These are phyloP conservation scores for Peromyscus leucopus DNA, from an alignment of 2,113 vertebrate genomes.

Conservation along the genomic window DNA sequence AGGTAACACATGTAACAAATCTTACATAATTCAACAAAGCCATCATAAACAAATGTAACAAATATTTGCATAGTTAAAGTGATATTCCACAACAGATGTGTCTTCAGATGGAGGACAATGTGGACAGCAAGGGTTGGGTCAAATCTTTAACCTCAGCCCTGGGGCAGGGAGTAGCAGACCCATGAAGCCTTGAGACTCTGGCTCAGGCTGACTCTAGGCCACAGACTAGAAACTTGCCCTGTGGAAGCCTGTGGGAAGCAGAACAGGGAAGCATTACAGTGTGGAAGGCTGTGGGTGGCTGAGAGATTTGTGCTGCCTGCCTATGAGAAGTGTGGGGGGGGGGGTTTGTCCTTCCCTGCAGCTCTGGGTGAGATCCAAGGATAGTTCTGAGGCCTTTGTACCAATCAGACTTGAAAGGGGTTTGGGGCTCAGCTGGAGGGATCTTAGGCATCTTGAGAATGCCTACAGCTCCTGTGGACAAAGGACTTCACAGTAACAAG, in stretches of 20 bases:
- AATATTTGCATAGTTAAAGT: too few species aligned
- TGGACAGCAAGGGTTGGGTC: too few species aligned
- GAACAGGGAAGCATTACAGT: background rate
- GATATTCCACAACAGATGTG: background rate
- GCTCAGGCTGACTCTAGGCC: background rate
- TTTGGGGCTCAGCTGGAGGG: background rate
- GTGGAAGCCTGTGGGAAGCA: background rate
- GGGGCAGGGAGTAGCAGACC: background rate
- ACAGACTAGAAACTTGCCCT: background rate
- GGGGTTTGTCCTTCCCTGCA: background rate
- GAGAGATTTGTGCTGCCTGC: background rate
- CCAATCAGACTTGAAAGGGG: background rate
- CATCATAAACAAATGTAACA: too few species aligned
- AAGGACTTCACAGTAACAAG: too few species aligned
- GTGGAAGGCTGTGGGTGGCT: background rate
- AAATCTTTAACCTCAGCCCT: background rate
- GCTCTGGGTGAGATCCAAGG: background rate
- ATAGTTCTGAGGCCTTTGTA: background rate
- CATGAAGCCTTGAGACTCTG: background rate
- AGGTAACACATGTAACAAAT: too few species aligned
- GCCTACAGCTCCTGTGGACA: background rate
- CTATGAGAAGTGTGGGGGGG: background rate
- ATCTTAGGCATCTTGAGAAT: background rate
- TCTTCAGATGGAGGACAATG: background rate
- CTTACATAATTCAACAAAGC: too few species aligned